These are phyloP conservation scores for Spodoptera litura DNA, from an alignment of 1,140 invertebrate species.

Conservation along the genomic window DNA sequence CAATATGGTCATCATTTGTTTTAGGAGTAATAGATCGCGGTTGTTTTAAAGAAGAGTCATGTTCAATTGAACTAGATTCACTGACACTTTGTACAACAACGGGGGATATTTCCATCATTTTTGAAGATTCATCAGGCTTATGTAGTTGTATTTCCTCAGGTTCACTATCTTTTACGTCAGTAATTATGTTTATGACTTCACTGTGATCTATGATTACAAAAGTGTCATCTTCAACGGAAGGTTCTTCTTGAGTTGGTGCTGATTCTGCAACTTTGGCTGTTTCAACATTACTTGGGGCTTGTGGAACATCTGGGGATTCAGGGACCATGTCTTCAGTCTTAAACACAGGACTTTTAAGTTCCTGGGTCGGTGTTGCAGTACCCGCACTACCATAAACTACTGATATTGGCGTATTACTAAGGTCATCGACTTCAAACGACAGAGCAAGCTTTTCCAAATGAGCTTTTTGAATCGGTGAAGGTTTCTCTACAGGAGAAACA, in stretches of 20 bases:
- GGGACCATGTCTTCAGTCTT: background rate
- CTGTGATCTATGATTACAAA: constrained; percentile 52
- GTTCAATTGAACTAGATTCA: background rate
- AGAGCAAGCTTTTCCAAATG: constrained; percentile 43
- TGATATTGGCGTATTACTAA: constrained; percentile 53
- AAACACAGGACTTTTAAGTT: constrained; percentile 26
- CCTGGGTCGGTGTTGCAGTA: constrained; percentile 47
- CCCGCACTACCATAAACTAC: constrained; percentile 51
- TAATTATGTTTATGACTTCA: constrained; percentile 15
- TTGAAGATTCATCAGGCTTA: background rate
- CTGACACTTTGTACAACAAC: background rate
- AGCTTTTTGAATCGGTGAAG: background rate
- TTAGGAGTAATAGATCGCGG: constrained; percentile 2
- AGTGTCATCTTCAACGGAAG: constrained; percentile 35
- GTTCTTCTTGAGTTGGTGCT: constrained; percentile 8
- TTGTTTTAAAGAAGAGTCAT: background rate
- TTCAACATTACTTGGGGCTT: background rate
- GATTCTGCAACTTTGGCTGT: too few species aligned
- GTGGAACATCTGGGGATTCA: background rate
- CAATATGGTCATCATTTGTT: constrained; percentile 14
- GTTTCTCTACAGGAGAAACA: background rate
- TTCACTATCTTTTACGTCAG: background rate
- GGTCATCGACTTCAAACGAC: constrained; percentile 60
- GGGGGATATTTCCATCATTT: background rate
- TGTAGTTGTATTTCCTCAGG: background rate